Base-by-base conservation (phyloP, 2,113 vertebrate species). In the Apteryx mantelli region DNA sequence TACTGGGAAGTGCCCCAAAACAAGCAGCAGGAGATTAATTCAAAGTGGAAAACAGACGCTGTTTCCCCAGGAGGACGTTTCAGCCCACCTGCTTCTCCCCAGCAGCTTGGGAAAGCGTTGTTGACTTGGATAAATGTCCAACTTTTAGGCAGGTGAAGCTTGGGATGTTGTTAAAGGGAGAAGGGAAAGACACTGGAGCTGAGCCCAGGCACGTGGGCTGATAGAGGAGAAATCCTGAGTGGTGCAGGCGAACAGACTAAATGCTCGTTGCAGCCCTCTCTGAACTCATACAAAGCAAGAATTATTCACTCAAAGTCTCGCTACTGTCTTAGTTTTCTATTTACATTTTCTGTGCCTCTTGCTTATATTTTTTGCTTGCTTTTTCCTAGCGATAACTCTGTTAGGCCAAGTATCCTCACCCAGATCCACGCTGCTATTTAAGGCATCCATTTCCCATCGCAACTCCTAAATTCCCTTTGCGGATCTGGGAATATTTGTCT, bases 1-100 rank as follows among this genome's bases (percentile, higher is more conserved):
- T 78, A 17, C 26, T 0, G 28, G 42, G 53, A 58, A 52, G 5
- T 0, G 0, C 40, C 15, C 4, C 1, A 58, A 94, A 55, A 3
- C 22, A 42, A 82, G 19, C 7, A 74, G 32, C 2, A 26, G 44
- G 60, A 74, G 20, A 48, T 73, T 63, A 74, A 77, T 64, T 69
- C 32, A n/a, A 40, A 32, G 15, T 1, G 60, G 44, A 56, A 94
- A 58, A 11, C 38, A 83, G 9, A 44, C 18, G 63, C 61, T n/a
- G 4, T 42, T 91, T 38, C 8, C n/a, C 14, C 22, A 77, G 34
- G 42, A 58, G 11, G 22, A 14, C 32, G 13, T 78, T 74, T 58
- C 63, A 77, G 30, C 36, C 48, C 42, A 44, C 22, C 5, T 89
- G 12, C 42, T 84, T 68, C 42, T 34, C 6, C 66, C 21, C 5